phyloP scores from a whole-genome alignment of 2,113 vertebrate genomes.

The Podilymbus podiceps region DNA sequence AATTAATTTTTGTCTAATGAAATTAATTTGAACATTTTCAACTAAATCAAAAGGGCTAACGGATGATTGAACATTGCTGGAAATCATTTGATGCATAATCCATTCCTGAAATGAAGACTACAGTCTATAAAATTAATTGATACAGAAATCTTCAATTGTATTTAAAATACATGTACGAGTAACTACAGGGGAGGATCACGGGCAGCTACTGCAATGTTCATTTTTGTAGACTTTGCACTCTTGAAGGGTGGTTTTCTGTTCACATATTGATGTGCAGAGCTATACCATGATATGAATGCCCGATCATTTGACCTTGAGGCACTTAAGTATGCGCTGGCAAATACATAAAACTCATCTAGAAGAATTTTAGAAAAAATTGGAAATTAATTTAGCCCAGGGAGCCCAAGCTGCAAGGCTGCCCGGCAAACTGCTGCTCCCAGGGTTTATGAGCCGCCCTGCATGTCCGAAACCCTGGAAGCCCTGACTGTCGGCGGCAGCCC shows the following conservation, averaged over 20 bases:
- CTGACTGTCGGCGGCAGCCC: no score
- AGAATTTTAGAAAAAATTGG: background rate
- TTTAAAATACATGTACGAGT: background rate
- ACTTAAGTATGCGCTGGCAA: background rate
- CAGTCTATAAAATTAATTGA: background rate
- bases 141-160: background rate
- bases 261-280: background rate
- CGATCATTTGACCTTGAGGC: background rate
- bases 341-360: background rate
- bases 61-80: background rate
- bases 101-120: background rate
- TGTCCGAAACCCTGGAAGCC: background rate
- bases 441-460: background rate
- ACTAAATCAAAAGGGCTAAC: background rate
- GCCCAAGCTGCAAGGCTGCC: background rate
- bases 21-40: background rate
- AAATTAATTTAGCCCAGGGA: background rate
- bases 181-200: background rate
- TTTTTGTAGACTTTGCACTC: background rate
- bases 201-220: background rate
- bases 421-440: rapidly evolving
- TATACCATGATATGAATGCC: background rate
- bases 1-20: background rate
- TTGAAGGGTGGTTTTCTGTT: background rate
- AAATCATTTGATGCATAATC: background rate